A percentile compares a stretch with the other conserved stretches of the same genome.
These are phyloP conservation scores for Thera britannica DNA, from an alignment of 2,888 invertebrate species.

Conservation along the genomic window DNA sequence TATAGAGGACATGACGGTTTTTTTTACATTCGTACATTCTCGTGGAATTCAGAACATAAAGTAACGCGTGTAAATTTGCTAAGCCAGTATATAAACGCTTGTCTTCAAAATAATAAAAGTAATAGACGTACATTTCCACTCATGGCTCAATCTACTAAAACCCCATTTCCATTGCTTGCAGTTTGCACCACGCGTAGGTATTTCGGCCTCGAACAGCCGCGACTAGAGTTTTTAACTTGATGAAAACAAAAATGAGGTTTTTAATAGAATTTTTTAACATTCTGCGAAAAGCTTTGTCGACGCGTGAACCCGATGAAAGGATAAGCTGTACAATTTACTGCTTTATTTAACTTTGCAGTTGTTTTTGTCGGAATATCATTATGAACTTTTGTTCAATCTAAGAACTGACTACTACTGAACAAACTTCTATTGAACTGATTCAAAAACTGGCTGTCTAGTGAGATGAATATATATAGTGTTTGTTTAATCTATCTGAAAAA, in stretches of 20 bases:
- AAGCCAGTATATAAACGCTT: too few species aligned
- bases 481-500: too few species aligned
- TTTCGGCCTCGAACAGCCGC: constrained; percentile 55
- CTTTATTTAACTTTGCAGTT: constrained; percentile 31
- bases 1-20: too few species aligned
- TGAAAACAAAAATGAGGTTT: constrained; percentile 68
- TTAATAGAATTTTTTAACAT: constrained; percentile 67
- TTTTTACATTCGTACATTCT: too few species aligned
- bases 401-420: background rate
- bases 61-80: too few species aligned
- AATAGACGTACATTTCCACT: background rate
- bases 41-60: too few species aligned
- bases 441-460: too few species aligned
- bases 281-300: constrained; percentile 46
- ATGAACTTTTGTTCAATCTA: constrained; percentile 3
- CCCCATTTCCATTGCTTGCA: constrained; percentile 13
- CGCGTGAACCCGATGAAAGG: constrained; percentile 51
- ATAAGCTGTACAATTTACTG: constrained; percentile 35
- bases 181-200: constrained; percentile 50
- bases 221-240: constrained; percentile 67
- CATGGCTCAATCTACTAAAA: background rate
- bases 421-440: too few species aligned
- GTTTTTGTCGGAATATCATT: constrained; percentile 8
- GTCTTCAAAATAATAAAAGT: background rate
- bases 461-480: too few species aligned